Conservation (phyloP, 2,113 vertebrate genomes). For the Zootoca vivipara region DNA sequence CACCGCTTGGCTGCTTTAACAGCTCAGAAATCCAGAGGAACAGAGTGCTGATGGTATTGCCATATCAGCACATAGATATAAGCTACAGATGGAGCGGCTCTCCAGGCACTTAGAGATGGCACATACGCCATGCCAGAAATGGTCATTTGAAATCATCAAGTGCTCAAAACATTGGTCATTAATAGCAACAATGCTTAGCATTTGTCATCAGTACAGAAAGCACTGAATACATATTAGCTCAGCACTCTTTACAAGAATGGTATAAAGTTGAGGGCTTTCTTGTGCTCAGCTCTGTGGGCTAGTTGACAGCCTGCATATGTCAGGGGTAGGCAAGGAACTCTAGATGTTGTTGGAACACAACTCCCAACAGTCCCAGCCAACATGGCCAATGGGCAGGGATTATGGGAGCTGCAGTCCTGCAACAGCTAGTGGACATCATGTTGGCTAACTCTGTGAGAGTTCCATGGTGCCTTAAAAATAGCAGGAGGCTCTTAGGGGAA, state of each 20-base stretch:
- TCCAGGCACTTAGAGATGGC: background rate
- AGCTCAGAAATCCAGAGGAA: background rate
- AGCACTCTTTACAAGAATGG: background rate
- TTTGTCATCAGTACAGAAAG: background rate
- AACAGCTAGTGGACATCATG: no score
- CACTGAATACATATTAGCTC: background rate
- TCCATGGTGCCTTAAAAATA: background rate
- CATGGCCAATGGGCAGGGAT: no score
- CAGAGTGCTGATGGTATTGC: background rate
- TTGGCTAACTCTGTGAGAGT: no score
- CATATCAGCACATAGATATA: no score
- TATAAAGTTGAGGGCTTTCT: background rate
- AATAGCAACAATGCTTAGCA: background rate
- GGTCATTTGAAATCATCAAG: background rate
- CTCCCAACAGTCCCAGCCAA: no score
- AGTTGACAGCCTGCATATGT: background rate
- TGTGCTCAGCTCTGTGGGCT: background rate
- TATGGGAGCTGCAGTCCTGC: no score
- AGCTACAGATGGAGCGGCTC: background rate
- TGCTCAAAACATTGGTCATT: background rate
- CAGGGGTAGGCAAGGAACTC: no score
- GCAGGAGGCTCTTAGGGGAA: background rate
- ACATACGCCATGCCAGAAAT: background rate
- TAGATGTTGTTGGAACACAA: no score
- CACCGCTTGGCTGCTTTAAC: background rate